phyloP scores from a whole-genome alignment of 1,140 invertebrate species.

The Euschistus heros region DNA sequence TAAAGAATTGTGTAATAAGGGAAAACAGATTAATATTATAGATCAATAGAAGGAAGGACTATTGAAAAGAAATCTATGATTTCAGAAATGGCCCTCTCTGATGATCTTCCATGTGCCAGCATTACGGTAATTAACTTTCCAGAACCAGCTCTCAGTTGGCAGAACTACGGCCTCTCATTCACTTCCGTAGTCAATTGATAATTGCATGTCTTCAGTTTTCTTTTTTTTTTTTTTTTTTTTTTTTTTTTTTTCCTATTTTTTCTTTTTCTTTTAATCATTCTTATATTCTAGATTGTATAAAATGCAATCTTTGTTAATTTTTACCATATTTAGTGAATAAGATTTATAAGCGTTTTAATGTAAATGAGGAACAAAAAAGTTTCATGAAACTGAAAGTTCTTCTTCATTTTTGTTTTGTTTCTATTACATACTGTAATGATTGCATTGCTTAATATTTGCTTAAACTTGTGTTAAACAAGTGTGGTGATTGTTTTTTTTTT shows the following conservation, averaged over 20 bases:
- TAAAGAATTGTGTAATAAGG: too few relatives aligned
- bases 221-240: conserved; percentile 2
- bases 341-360: neutral
- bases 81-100: conserved; percentile 20
- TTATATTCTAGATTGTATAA: neutral
- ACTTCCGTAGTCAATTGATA: conserved; percentile 19
- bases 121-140: conserved; percentile 20
- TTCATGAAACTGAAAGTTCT: too few relatives aligned
- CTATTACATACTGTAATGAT: too few relatives aligned
- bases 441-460: too few relatives aligned
- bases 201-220: neutral
- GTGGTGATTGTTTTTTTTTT: too few relatives aligned
- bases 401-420: too few relatives aligned
- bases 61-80: conserved; percentile 10
- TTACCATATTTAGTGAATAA: conserved; percentile 9
- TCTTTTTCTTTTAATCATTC: neutral
- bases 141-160: conserved; percentile 17
- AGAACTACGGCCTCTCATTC: conserved; percentile 18
- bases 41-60: neutral
- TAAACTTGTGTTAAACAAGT: too few relatives aligned
- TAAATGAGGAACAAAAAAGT: too few relatives aligned
- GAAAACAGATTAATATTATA: too few relatives aligned
- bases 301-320: conserved; percentile 1
- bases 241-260: neutral
- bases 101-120: conserved; percentile 12